Conservation (phyloP, 1,140 invertebrate genomes). For the Halictus rubicundus region DNA sequence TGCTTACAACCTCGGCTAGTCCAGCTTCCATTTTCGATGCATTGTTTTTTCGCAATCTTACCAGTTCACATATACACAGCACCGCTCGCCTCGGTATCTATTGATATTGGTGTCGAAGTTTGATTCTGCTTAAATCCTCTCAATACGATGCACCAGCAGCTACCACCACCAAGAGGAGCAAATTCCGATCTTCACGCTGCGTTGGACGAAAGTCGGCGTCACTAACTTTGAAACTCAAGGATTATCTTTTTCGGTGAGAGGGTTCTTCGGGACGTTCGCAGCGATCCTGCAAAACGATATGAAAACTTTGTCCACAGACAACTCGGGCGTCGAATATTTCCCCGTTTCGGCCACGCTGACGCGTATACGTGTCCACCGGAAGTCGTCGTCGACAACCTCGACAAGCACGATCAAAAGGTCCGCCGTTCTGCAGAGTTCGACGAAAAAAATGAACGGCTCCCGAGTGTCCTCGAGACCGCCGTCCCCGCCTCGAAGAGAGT, state of each 20-base stretch:
- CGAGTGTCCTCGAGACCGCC: constrained; percentile 77
- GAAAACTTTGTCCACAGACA: constrained; percentile 83
- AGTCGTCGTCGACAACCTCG: constrained; percentile 63
- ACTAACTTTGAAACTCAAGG: constrained; percentile 43
- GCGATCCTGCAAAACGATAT: constrained; percentile 34
- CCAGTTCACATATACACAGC: constrained; percentile 48
- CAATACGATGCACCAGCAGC: constrained; percentile 44
- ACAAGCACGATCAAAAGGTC: constrained; percentile 52
- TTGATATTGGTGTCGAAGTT: constrained; percentile 73
- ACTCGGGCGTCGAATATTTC: constrained; percentile 89
- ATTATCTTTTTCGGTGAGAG: constrained; percentile 65
- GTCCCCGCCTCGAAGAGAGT: constrained; percentile 86
- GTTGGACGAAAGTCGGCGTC: constrained; percentile 19
- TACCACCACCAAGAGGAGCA: constrained; percentile 20
- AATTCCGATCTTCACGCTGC: constrained; percentile 36
- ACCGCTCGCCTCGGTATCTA: constrained; percentile 69
- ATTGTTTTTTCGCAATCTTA: constrained; percentile 10
- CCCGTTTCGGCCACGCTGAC: constrained; percentile 90
- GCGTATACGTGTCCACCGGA: constrained; percentile 88
- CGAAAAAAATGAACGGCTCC: constrained; percentile 9
- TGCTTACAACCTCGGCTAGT: not conserved
- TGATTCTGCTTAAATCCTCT: constrained; percentile 26
- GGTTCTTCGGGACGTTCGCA: constrained; percentile 44
- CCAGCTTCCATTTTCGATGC: constrained; percentile 42
- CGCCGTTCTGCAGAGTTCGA: not conserved